Percentiles rank a stretch among this genome's conserved stretches.
Conservation (phyloP, 2,888 invertebrate genomes). For the Keiferia lycopersicella region DNA sequence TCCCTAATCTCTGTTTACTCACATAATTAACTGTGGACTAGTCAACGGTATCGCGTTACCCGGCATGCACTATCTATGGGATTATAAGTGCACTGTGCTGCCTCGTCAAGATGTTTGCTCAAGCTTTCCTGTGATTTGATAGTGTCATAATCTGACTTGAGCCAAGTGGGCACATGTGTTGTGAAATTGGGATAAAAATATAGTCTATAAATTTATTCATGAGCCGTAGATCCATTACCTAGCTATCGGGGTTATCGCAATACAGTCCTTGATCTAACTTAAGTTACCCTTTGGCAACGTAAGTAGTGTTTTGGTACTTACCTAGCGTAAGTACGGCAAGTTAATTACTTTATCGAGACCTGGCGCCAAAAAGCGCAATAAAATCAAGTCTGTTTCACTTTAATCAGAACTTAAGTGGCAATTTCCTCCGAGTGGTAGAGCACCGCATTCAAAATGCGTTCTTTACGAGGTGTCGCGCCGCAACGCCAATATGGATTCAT, state of each 20-base stretch:
- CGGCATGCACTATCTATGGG: slow-evolving; percentile 53
- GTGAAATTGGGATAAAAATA: slow-evolving; percentile 7
- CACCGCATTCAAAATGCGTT: slow-evolving; percentile 25
- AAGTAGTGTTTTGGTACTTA: not conserved
- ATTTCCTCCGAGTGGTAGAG: slow-evolving; percentile 1
- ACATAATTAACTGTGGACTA: slow-evolving; percentile 59
- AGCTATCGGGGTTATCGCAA: not conserved
- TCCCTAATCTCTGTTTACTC: slow-evolving; percentile 60
- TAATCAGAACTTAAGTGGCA: not conserved
- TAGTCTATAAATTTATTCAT: not conserved
- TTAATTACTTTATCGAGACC: not conserved
- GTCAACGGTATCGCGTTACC: slow-evolving; percentile 65
- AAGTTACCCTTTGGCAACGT: not conserved
- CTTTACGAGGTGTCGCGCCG: slow-evolving; percentile 58
- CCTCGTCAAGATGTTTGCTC: slow-evolving; percentile 45
- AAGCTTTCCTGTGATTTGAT: slow-evolving; percentile 52
- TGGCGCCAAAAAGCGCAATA: not conserved
- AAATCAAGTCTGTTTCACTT: not conserved
- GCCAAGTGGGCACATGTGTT: slow-evolving; percentile 16
- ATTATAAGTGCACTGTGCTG: slow-evolving; percentile 46
- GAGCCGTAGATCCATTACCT: not conserved
- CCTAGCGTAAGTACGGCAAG: not conserved
- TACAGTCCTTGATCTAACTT: not conserved
- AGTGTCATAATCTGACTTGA: slow-evolving; percentile 44
- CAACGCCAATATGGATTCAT: slow-evolving; percentile 49